Conservation (phyloP, 2,113 vertebrate species). For the Tachuris rubrigastra region DNA sequence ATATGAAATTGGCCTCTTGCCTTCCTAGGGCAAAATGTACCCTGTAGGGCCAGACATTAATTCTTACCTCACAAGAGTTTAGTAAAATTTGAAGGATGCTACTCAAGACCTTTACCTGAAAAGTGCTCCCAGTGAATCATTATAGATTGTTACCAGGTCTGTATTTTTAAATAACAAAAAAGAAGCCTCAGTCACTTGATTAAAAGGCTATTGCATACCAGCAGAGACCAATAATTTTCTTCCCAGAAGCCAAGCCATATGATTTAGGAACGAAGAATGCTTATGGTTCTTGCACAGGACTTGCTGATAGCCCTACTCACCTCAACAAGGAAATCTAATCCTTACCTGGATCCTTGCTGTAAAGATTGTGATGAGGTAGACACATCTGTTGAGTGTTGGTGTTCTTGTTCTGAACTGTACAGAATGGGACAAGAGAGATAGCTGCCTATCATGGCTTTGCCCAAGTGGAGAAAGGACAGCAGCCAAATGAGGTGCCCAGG, state of each 20-base stretch:
- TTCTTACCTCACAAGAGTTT: background rate
- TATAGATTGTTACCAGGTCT: background rate
- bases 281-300: background rate
- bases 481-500: background rate
- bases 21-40: background rate
- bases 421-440: rapidly evolving
- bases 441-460: background rate
- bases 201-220: conserved; percentile 2
- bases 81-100: background rate
- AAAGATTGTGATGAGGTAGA: background rate
- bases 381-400: background rate
- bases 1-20: background rate
- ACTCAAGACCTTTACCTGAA: background rate
- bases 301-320: background rate
- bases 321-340: background rate
- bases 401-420: background rate
- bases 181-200: background rate
- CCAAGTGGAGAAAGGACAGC: background rate
- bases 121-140: background rate
- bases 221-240: background rate
- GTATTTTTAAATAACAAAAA: background rate
- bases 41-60: background rate
- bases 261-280: background rate
- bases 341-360: background rate
- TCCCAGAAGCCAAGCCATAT: background rate